Percentiles rank a stretch among this genome's conserved stretches.
Evolutionary conservation across 2,797 vertebrate genomes (phyloP).

Genomic region (Choloepus didactylus): DNA sequence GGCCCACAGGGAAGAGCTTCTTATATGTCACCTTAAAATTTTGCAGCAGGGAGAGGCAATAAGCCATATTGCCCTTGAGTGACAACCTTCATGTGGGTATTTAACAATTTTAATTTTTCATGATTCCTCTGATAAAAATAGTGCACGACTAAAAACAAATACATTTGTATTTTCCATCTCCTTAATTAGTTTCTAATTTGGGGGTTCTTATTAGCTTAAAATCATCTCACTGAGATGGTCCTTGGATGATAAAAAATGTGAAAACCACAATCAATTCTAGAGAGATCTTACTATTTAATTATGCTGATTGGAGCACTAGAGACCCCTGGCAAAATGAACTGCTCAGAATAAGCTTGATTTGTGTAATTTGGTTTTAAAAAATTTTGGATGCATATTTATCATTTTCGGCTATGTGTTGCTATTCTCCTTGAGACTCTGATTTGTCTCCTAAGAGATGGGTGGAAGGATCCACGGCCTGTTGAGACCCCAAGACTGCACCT

Average conservation of each 20-base stretch:
- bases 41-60: constrained; percentile 39
- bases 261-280: constrained; percentile 83
- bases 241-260: constrained; percentile 72
- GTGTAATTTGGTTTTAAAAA: constrained; percentile 84
- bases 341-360: constrained; percentile 85
- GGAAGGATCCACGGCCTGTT: background rate
- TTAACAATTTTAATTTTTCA: constrained; percentile 83
- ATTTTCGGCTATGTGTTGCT: constrained; percentile 57
- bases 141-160: constrained; percentile 84
- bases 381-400: constrained; percentile 84
- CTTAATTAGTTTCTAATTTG: constrained; percentile 86
- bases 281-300: constrained; percentile 83
- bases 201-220: constrained; percentile 83
- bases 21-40: background rate
- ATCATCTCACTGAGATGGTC: constrained; percentile 80
- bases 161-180: constrained; percentile 85
- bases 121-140: constrained; percentile 84
- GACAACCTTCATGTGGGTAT: constrained; percentile 74
- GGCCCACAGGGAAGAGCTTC: background rate
- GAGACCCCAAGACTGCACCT: background rate
- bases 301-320: constrained; percentile 83
- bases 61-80: constrained; percentile 77
- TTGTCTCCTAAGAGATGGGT: background rate
- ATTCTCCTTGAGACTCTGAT: constrained; percentile 80
- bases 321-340: constrained; percentile 76